These are phyloP conservation scores for Nudaria mundana DNA, from an alignment of 2,888 invertebrate species.

Conservation along the genomic window DNA sequence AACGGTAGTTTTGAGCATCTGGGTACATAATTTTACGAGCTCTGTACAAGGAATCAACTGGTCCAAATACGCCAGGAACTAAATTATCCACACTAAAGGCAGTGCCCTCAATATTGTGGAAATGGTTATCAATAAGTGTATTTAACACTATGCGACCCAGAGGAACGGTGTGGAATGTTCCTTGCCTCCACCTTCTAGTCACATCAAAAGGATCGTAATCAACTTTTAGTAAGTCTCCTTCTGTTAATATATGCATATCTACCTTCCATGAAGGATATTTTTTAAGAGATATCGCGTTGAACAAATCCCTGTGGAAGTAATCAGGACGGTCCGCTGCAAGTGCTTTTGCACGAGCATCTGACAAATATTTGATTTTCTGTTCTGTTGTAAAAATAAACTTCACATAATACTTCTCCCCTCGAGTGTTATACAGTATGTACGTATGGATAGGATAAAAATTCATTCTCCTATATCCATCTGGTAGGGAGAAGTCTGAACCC, in stretches of 20 bases:
- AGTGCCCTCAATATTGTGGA: conserved; percentile 45
- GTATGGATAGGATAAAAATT: conserved; percentile 95
- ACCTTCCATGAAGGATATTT: conserved; percentile 63
- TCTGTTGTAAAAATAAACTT: conserved; percentile 95
- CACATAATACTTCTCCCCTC: conserved; percentile 86
- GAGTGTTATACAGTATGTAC: conserved; percentile 90
- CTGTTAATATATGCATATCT: conserved; percentile 55
- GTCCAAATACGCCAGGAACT: conserved; percentile 64
- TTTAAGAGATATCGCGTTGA: conserved; percentile 90
- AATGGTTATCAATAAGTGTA: conserved; percentile 50
- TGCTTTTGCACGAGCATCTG: conserved; percentile 81
- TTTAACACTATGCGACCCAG: conserved; percentile 53
- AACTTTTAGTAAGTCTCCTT: conserved; percentile 39
- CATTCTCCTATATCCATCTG: conserved; percentile 94
- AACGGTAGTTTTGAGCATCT: conserved; percentile 55
- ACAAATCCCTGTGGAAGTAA: conserved; percentile 89
- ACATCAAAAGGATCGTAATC: conserved; percentile 62
- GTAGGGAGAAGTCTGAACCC: conserved; percentile 92
- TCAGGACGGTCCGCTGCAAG: conserved; percentile 89
- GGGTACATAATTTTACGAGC: conserved; percentile 47
- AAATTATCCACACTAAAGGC: conserved; percentile 57
- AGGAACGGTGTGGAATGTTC: conserved; percentile 48
- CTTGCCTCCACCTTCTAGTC: conserved; percentile 56
- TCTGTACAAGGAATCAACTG: conserved; percentile 51
- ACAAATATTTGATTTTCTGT: conserved; percentile 90